phyloP scores from a whole-genome alignment of 2,113 vertebrate genomes.

The Pelusios castaneus region DNA sequence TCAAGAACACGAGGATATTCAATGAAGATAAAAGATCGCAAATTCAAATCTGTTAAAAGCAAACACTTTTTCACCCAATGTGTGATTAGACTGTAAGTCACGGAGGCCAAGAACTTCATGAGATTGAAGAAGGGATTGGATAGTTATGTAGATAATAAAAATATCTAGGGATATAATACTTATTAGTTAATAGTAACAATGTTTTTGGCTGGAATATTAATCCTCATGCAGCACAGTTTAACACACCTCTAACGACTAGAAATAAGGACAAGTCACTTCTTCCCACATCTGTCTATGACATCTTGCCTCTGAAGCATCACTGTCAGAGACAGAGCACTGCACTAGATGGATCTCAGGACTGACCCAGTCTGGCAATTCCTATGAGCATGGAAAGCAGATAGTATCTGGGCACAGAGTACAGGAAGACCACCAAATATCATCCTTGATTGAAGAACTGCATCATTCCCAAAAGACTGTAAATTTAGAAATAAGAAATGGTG shows the following conservation, averaged over 20 bases:
- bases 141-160: neutral
- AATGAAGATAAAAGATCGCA: too few relatives aligned
- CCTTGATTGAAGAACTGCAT: neutral
- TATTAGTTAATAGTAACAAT: neutral
- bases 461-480: accelerated
- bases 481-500: neutral
- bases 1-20: too few relatives aligned
- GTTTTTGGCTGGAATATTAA: neutral
- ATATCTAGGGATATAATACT: neutral
- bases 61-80: neutral
- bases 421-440: neutral
- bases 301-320: too few relatives aligned
- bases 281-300: neutral
- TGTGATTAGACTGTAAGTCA: neutral
- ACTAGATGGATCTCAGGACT: neutral
- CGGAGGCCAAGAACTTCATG: neutral
- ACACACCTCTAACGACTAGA: neutral
- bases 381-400: too few relatives aligned
- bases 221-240: neutral
- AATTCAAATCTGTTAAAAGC: neutral
- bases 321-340: neutral
- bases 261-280: neutral
- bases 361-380: too few relatives aligned
- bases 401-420: too few relatives aligned
- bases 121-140: neutral